Conservation (phyloP, 1,140 invertebrate species). For the Trinorchestia longiramus region DNA sequence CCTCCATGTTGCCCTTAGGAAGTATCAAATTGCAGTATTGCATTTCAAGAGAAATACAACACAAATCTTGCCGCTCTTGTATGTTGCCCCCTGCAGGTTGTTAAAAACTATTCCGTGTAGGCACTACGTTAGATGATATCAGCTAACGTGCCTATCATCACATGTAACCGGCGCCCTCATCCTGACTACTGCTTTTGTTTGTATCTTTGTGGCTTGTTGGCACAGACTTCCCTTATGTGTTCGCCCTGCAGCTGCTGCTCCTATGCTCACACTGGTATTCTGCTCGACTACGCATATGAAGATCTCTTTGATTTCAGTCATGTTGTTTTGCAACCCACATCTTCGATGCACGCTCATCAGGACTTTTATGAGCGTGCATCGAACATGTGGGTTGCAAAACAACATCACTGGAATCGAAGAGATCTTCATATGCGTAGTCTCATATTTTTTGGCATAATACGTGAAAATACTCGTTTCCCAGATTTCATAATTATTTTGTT, state of each 20-base stretch:
- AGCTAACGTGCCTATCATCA: conserved; percentile 3
- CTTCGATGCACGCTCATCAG: too few relatives aligned
- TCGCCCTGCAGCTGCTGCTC: neutral
- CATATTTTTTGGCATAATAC: too few relatives aligned
- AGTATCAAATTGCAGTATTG: neutral
- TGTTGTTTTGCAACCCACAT: too few relatives aligned
- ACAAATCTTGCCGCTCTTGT: neutral
- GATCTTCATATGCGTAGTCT: too few relatives aligned
- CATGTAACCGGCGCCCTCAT: conserved; percentile 35
- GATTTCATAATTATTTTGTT: too few relatives aligned
- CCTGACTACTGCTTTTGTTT: conserved; percentile 42
- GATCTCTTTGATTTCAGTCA: neutral
- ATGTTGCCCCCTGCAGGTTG: neutral
- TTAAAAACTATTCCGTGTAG: neutral
- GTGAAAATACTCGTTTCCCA: too few relatives aligned
- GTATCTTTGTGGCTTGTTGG: conserved; percentile 31
- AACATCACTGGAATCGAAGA: too few relatives aligned
- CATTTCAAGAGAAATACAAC: neutral
- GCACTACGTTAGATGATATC: neutral
- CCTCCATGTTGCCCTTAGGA: too few relatives aligned
- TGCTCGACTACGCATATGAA: neutral
- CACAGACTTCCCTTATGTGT: conserved; percentile 27
- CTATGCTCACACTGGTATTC: neutral
- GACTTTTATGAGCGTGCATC: too few relatives aligned
- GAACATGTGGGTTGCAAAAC: too few relatives aligned